Base-by-base conservation (phyloP, 2,797 vertebrate genomes). In the Neosalanx taihuensis region DNA sequence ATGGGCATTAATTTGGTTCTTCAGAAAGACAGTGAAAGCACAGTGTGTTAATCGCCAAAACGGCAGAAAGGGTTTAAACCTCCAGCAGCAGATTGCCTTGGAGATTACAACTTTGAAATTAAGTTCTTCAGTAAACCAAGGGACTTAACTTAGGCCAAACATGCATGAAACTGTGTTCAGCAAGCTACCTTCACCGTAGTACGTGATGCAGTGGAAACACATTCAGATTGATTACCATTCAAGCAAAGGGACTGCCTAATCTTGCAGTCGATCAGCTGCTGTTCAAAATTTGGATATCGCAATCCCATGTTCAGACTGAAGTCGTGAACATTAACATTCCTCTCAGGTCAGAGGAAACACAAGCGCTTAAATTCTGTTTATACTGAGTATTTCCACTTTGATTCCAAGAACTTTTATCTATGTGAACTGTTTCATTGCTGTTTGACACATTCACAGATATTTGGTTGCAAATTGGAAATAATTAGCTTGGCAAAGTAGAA, bases 1-100 rank as follows among this genome's bases (percentile, higher is more conserved):
- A 89, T 91, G 91, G 89, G 89, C 91, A 92, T 92, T 94, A 93
- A 95, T 95, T 94, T 92, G 90, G 90, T 93, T 89, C 89, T 91
- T 92, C 89, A 93, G 87, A 92, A 91, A 89, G 93, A 93, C 84
- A 79, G 73, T 76, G 76, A 70, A 93, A 94, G 92, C 77, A 72
- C 66, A 69, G 56, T 83, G 89, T 91, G 90, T 90, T 94, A 94
- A 94, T 95, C 94, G 89, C 88, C 88, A 89, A 86, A 88, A 89
- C 92, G 89, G 90, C 82, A 82, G 80, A 91, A 56, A 89, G 93
- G 94, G 94, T 94, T 94, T 93, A 91, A 86, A 84, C 84, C 81
- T 81, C 83, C 89, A 92, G 92, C 90, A 92, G 87, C 92, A 93
- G 93, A 95, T 94, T 95, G 94, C 90, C 89, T 91, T 88, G 85